A percentile compares a stretch with the other conserved stretches of the same genome.
Conservation (phyloP, 1,140 invertebrate species). For the Psix sp. region DNA sequence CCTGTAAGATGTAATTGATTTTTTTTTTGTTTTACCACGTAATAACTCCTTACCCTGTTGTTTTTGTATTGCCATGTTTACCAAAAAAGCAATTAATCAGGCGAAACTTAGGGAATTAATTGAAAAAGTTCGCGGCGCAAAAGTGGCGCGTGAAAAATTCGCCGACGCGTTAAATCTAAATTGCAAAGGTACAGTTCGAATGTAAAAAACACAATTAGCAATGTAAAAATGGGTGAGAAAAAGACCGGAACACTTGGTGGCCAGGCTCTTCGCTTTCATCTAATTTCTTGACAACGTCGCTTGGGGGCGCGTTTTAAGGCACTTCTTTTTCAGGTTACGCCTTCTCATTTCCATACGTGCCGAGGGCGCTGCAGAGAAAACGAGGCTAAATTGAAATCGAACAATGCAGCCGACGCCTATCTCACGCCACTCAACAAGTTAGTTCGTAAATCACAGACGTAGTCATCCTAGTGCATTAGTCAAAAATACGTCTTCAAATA, state of each 20-base stretch:
- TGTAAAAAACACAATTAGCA: slow-evolving; percentile 13
- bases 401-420: slow-evolving; percentile 60
- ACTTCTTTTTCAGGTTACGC: slow-evolving; percentile 56
- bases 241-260: slow-evolving; percentile 17
- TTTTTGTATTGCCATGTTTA: background rate
- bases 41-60: background rate
- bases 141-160: background rate
- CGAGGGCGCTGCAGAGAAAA: slow-evolving; percentile 40
- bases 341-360: slow-evolving; percentile 61
- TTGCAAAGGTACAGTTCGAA: slow-evolving; percentile 4
- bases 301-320: slow-evolving; percentile 45
- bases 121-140: background rate
- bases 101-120: background rate
- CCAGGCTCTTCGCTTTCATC: slow-evolving; percentile 41
- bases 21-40: background rate
- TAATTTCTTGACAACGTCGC: slow-evolving; percentile 55
- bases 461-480: slow-evolving; percentile 46
- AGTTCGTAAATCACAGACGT: slow-evolving; percentile 66
- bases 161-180: slow-evolving; percentile 1
- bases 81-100: background rate
- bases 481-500: slow-evolving; percentile 49
- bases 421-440: slow-evolving; percentile 67
- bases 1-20: background rate
- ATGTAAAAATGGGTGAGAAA: slow-evolving; percentile 19
- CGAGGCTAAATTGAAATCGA: slow-evolving; percentile 58